Percentiles rank a stretch among this genome's conserved stretches.
phyloP scores from a whole-genome alignment of 2,113 vertebrate species.

The Gadus chalcogrammus region DNA sequence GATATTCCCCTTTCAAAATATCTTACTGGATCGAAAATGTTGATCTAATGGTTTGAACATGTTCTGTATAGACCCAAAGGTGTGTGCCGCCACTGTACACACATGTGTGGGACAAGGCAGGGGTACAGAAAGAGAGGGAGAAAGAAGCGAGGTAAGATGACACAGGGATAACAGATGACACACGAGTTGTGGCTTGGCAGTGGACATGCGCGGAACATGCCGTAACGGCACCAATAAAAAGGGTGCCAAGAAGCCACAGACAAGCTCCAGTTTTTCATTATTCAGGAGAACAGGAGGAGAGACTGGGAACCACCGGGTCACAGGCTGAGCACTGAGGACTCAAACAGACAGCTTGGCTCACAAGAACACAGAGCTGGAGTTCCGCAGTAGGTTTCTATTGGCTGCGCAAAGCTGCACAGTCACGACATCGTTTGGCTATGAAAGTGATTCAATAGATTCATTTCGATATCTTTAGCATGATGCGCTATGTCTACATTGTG shows the following conservation, averaged over 20 bases:
- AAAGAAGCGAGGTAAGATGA: slow-evolving; percentile 32
- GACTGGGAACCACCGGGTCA: slow-evolving; percentile 49
- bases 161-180: slow-evolving; percentile 14
- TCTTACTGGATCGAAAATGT: too few relatives aligned
- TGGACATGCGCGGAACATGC: slow-evolving; percentile 30
- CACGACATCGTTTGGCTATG: too few relatives aligned
- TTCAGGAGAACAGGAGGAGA: slow-evolving; percentile 74
- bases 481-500: too few relatives aligned
- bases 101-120: background rate
- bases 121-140: background rate
- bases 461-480: too few relatives aligned
- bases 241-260: slow-evolving; percentile 27
- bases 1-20: too few relatives aligned
- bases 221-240: slow-evolving; percentile 53
- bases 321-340: background rate
- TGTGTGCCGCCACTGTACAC: background rate
- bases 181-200: background rate
- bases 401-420: background rate
- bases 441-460: too few relatives aligned
- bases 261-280: slow-evolving; percentile 63
- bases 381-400: slow-evolving; percentile 2
- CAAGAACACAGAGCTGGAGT: background rate
- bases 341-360: too few relatives aligned
- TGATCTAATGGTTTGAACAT: too few relatives aligned
- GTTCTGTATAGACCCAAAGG: too few relatives aligned